Evolutionary conservation across 2,797 vertebrate species (phyloP), one percentile per base, ranked within the genome.

Genomic region (Bryconaethiops microstoma): DNA sequence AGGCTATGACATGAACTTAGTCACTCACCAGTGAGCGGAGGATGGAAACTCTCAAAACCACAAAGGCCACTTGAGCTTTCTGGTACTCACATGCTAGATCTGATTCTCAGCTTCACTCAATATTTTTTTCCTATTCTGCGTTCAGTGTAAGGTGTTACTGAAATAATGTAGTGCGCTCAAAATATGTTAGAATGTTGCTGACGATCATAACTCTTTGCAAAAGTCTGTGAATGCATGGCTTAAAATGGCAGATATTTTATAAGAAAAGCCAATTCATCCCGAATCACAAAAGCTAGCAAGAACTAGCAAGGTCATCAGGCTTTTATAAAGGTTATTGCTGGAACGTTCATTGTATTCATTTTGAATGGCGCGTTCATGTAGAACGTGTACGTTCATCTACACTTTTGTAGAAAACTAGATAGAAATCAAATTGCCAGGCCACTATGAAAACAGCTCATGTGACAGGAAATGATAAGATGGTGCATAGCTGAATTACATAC

Each of bases 31-130:
- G 68, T 74, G 5, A 81, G 70, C 67, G 19, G 79, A 55, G 71
- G 79, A 85, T 83, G 83, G 86, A 87, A 87, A 87, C 83, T 87
- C 78, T 83, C 25, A 2, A 86, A 87, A 87, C 86, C 86, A 71
- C 86, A 87, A 68, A 72, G 70, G 48, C 54, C 77, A 77, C 86
- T 82, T 76, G 23, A 77, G 81, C 69, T 80, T 82, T 79, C 63
- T 77, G 64, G 74, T 73, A 83, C 69, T 77, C 29, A 50, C 21
- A 74, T 78, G 62, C 59, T 74, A 74, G 73, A 85, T 87, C 79
- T 81, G 73, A 84, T 76, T 80, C 76, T 13, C 74, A 69, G 23
- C 40, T 67, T 9, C 50, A 35, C 50, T 84, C 35, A 80, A 59
- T 52, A 12, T 12, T 40, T 35, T 57, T 50, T 59, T 17, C 21